Percentiles rank a stretch among this genome's conserved stretches.
Evolutionary conservation across 2,888 invertebrate species (phyloP).

Genomic region (Agrochola lota): DNA sequence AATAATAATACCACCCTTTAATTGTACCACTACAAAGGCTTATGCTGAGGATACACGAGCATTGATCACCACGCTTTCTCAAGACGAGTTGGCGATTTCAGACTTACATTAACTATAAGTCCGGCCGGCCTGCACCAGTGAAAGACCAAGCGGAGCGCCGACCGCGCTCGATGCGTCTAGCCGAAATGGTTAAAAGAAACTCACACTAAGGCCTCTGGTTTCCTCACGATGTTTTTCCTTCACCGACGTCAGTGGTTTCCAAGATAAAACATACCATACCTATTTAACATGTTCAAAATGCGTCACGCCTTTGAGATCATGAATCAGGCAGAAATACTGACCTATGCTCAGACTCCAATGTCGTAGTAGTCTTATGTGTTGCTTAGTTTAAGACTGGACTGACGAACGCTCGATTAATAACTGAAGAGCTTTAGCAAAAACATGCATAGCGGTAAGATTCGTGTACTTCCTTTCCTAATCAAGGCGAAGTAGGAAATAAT

Average conservation of each 20-base stretch:
- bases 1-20: background rate
- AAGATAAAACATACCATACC: background rate
- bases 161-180: no score
- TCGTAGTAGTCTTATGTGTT: background rate
- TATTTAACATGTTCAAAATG: background rate
- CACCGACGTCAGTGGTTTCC: background rate
- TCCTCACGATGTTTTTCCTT: background rate
- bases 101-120: no score
- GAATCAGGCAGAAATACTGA: background rate
- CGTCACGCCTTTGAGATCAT: background rate
- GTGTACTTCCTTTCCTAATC: background rate
- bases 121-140: no score
- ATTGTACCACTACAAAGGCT: background rate
- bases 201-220: background rate
- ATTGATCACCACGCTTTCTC: background rate
- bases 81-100: background rate
- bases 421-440: background rate
- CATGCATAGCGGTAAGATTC: background rate
- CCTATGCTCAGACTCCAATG: background rate
- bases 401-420: background rate
- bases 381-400: background rate
- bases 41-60: background rate
- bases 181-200: no score
- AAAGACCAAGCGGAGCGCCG: no score
- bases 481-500: background rate